Conservation (phyloP, 2,797 vertebrate genomes). For the Strix occidentalis region DNA sequence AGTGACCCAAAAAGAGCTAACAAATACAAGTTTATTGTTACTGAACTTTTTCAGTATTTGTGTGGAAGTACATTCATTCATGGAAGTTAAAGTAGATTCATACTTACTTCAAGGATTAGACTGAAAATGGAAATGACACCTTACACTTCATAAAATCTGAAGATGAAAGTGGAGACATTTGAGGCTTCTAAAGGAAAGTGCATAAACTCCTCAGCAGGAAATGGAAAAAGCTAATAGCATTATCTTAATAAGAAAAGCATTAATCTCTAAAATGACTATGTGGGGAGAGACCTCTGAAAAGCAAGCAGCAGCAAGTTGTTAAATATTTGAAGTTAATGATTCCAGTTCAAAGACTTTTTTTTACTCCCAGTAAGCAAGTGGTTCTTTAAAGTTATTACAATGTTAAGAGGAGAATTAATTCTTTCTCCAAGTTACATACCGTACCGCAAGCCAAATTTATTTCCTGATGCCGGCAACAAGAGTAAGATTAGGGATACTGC, state of each 20-base stretch:
- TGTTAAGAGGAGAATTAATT: constrained; percentile 17
- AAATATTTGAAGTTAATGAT: constrained; percentile 24
- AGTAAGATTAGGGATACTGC: not conserved
- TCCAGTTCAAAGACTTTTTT: constrained; percentile 28
- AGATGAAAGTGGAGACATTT: not conserved
- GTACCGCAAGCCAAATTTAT: not conserved
- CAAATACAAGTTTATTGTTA: not conserved
- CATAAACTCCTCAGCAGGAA: not conserved
- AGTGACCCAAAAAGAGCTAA: not conserved
- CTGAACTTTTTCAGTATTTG: not conserved
- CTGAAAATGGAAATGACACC: constrained; percentile 9
- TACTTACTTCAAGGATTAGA: not conserved
- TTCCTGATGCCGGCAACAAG: not conserved
- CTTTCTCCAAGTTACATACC: not conserved
- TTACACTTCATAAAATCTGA: not conserved
- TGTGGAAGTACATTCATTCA: not conserved
- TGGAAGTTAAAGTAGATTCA: not conserved
- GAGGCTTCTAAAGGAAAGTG: not conserved
- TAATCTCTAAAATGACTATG: not conserved
- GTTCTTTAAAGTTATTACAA: constrained; percentile 24
- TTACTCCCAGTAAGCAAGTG: constrained; percentile 1
- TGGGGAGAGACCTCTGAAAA: not conserved
- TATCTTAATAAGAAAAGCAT: constrained; percentile 30
- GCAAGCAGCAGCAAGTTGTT: constrained; percentile 30
- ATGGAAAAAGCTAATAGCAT: constrained; percentile 9